phyloP scores from a whole-genome alignment of 1,140 invertebrate genomes.

The roundworm (Caenorhabditis elegans) region WBcel235 BX284603.4:10860501-10861000 shows the following conservation, averaged over 20 bases:
- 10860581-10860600: too few relatives aligned
- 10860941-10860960: not conserved
- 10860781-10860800: slow-evolving; percentile 40
- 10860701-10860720: slow-evolving; percentile 41
- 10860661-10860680: slow-evolving; percentile 23
- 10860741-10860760: slow-evolving; percentile 1
- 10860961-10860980: slow-evolving; percentile 2
- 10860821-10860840: not conserved
- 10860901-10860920: not conserved
- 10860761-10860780: slow-evolving; percentile 32
- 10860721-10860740: not conserved
- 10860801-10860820: not conserved
- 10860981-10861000: slow-evolving; percentile 33
- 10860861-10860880: not conserved
- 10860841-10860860: not conserved
- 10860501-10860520: too few relatives aligned
- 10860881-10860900: not conserved
- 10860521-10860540: too few relatives aligned
- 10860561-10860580: too few relatives aligned
- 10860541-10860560: too few relatives aligned
- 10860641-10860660: slow-evolving; percentile 31
- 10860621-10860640: too few relatives aligned
- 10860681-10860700: slow-evolving; percentile 47
- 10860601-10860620: too few relatives aligned
- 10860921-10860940: not conserved